phyloP scores from a whole-genome alignment of 2,888 invertebrate species.

The Incurvaria masculella region DNA sequence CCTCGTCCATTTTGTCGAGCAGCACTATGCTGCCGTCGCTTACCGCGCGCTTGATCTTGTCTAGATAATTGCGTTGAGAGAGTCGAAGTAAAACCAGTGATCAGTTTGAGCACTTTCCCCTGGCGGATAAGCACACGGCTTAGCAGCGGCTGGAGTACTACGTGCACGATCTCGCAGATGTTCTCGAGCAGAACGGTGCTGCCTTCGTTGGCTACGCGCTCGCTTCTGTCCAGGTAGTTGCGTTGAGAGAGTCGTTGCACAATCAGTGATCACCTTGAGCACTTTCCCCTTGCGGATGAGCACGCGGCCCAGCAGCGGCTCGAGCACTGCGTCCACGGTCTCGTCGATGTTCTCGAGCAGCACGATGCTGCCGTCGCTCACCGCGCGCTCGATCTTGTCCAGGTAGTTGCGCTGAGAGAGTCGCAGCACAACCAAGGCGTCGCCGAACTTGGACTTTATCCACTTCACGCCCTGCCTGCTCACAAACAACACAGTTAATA shows the following conservation, averaged over 20 bases:
- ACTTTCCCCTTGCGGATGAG: constrained; percentile 84
- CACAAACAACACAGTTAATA: no score
- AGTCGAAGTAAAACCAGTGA: constrained; percentile 69
- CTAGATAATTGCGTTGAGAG: constrained; percentile 79
- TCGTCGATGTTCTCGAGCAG: constrained; percentile 90
- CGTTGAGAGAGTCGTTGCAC: constrained; percentile 76
- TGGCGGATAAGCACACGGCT: constrained; percentile 87
- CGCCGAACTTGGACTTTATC: constrained; percentile 87
- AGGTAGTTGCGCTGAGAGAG: constrained; percentile 80
- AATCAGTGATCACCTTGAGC: constrained; percentile 58
- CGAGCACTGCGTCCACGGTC: constrained; percentile 84
- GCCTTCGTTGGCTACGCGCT: constrained; percentile 71
- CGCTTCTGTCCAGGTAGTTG: constrained; percentile 82
- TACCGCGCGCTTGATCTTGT: constrained; percentile 74
- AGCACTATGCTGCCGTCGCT: constrained; percentile 72
- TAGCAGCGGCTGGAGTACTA: constrained; percentile 85
- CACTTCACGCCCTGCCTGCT: constrained; percentile 84
- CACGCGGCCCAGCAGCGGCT: constrained; percentile 82
- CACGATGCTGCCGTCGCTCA: constrained; percentile 71
- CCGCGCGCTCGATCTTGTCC: constrained; percentile 74
- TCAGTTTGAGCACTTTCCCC: constrained; percentile 66
- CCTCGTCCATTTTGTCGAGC: constrained; percentile 88
- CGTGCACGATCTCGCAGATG: constrained; percentile 85
- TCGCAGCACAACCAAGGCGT: constrained; percentile 67
- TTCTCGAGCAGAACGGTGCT: constrained; percentile 81